Conservation (phyloP, 2,888 invertebrate genomes). For the Metallyticus violacea region DNA sequence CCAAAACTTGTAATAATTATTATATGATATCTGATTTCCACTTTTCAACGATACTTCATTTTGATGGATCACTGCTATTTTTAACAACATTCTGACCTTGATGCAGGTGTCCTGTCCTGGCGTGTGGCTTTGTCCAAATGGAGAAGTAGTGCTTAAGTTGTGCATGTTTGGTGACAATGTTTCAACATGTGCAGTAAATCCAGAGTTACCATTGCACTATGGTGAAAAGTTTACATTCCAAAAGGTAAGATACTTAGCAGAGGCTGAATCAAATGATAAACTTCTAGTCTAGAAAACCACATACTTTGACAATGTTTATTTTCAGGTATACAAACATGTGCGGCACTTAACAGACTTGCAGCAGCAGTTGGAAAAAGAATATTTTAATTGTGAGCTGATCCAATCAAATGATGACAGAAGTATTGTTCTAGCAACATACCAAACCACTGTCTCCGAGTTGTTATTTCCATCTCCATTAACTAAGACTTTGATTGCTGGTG, state of each 20-base stretch:
- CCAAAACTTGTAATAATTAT: no score
- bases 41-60: no score
- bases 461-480: conserved; percentile 59
- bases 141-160: conserved; percentile 69
- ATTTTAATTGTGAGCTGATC: conserved; percentile 52
- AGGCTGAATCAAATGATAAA: background rate
- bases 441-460: conserved; percentile 61
- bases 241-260: conserved; percentile 43
- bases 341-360: conserved; percentile 50
- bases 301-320: background rate
- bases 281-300: background rate
- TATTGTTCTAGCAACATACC: conserved; percentile 60
- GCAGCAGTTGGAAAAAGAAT: conserved; percentile 48
- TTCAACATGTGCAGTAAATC: conserved; percentile 63
- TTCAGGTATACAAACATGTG: conserved; percentile 34
- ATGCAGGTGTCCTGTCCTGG: conserved; percentile 77
- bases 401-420: conserved; percentile 57
- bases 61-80: no score
- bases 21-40: no score
- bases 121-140: conserved; percentile 78
- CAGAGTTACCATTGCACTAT: conserved; percentile 68
- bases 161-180: conserved; percentile 66
- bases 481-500: conserved; percentile 56
- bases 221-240: conserved; percentile 70
- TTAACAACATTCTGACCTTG: background rate